Percentiles rank a stretch among this genome's conserved stretches.
Evolutionary conservation across 2,113 vertebrate species (phyloP).

Genomic region (Otocyon megalotis): DNA sequence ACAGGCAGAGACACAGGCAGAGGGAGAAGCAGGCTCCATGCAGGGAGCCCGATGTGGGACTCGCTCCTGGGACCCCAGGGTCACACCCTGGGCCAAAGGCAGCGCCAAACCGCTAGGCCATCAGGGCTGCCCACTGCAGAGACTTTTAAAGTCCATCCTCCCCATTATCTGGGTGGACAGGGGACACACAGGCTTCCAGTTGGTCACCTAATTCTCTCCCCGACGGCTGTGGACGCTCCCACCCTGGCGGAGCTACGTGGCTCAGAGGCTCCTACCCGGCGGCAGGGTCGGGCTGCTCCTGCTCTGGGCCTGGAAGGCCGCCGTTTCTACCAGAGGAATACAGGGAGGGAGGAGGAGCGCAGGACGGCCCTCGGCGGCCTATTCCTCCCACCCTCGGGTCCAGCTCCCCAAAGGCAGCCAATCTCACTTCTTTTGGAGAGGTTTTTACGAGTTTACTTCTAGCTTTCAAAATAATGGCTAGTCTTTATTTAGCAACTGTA

Average conservation of each 20-base stretch:
- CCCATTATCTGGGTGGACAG: too few species aligned
- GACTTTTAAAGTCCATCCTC: background rate
- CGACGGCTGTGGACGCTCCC: background rate
- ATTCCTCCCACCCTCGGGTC: background rate
- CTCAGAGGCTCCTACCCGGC: background rate
- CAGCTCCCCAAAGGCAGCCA: background rate
- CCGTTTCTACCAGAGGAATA: background rate
- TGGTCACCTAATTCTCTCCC: background rate
- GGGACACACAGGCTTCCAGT: background rate
- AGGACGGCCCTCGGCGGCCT: fast-evolving
- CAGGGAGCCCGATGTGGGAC: too few species aligned
- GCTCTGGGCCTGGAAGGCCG: fast-evolving
- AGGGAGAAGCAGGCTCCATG: too few species aligned
- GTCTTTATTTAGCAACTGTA: background rate
- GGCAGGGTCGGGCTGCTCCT: background rate
- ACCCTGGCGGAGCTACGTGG: background rate
- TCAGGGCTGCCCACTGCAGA: background rate
- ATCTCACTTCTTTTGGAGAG: background rate
- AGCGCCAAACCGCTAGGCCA: too few species aligned
- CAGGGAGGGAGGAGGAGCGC: background rate
- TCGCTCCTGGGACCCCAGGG: too few species aligned
- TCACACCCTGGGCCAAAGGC: too few species aligned
- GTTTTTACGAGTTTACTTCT: background rate
- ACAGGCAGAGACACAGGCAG: too few species aligned
- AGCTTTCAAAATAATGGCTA: background rate